Conservation (phyloP, 1,140 invertebrate species). For the Nasonia longicornis region DNA sequence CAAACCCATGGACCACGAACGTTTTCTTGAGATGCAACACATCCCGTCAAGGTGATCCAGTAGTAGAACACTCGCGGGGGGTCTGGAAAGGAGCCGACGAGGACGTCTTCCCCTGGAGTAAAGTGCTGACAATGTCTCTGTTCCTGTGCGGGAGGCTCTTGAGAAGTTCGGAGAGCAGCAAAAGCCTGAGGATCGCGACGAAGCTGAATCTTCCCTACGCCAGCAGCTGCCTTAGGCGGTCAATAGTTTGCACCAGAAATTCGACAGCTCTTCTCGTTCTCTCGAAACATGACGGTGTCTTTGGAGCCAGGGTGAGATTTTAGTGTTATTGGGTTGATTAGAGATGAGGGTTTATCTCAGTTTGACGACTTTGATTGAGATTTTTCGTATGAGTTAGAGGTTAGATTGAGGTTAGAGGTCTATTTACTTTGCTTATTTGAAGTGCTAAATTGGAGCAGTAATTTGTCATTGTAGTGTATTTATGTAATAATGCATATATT, state of each 20-base stretch:
- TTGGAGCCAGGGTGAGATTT: slow-evolving; percentile 26
- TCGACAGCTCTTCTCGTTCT: slow-evolving; percentile 4
- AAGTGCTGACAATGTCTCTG: slow-evolving; percentile 30
- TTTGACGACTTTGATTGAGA: slow-evolving; percentile 26
- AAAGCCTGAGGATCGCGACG: slow-evolving; percentile 5
- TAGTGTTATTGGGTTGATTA: background rate
- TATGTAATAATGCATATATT: background rate
- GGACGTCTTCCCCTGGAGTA: slow-evolving; percentile 5
- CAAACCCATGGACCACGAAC: too few relatives aligned
- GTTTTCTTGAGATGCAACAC: too few relatives aligned
- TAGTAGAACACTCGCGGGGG: background rate
- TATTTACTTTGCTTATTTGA: background rate
- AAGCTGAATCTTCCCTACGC: background rate
- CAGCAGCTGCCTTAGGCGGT: background rate
- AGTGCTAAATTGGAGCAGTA: background rate
- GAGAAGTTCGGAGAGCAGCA: slow-evolving; percentile 1
- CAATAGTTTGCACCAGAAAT: background rate
- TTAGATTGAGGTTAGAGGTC: slow-evolving; percentile 23
- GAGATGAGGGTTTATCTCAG: background rate
- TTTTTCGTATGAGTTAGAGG: slow-evolving; percentile 9
- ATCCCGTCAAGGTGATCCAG: slow-evolving; percentile 1
- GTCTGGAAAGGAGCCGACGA: background rate
- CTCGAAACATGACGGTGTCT: background rate
- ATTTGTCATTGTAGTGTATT: background rate
- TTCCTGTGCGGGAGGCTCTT: slow-evolving; percentile 21